These are phyloP conservation scores for Halisarca cf. caerulea DNA, from an alignment of 37 sponge, comb jelly and placozoan species.

Conservation along the genomic window DNA sequence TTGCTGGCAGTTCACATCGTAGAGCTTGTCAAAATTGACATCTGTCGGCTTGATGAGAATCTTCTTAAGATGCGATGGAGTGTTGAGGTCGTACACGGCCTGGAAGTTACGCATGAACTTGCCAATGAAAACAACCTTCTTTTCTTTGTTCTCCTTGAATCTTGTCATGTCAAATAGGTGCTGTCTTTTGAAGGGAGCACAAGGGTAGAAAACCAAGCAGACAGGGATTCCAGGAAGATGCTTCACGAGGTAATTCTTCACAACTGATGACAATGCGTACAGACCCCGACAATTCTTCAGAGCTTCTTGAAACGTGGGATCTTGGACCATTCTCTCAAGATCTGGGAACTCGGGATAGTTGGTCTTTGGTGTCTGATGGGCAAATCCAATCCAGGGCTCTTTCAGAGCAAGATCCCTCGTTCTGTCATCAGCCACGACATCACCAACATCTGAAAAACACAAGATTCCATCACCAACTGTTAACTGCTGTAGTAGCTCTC, in stretches of 20 bases:
- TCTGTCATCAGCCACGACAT: background rate
- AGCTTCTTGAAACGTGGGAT: slow-evolving; percentile 14
- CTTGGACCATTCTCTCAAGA: slow-evolving; percentile 36
- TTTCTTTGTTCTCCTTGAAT: slow-evolving; percentile 9
- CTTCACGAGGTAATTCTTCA: slow-evolving; percentile 41
- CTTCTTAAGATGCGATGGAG: slow-evolving; percentile 35
- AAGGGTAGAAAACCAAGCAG: slow-evolving; percentile 29
- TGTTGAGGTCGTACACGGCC: slow-evolving; percentile 40
- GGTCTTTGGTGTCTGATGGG: slow-evolving; percentile 53
- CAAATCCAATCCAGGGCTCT: slow-evolving; percentile 65
- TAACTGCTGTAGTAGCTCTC: too few species aligned
- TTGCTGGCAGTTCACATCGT: slow-evolving; percentile 1
- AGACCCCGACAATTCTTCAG: slow-evolving; percentile 48
- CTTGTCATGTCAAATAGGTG: slow-evolving; percentile 18
- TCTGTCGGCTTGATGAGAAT: slow-evolving; percentile 39
- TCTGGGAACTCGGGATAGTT: slow-evolving; percentile 44
- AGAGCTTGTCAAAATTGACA: slow-evolving; percentile 37
- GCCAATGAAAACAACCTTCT: slow-evolving; percentile 39
- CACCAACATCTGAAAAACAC: slow-evolving; percentile 46
- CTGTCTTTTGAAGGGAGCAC: slow-evolving; percentile 36
- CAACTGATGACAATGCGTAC: slow-evolving; percentile 32
- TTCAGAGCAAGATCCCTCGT: too few species aligned
- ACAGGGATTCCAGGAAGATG: slow-evolving; percentile 21
- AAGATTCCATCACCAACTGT: slow-evolving; percentile 60
- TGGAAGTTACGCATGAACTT: slow-evolving; percentile 53